Evolutionary conservation across 2,888 invertebrate genomes (phyloP), one percentile per base, ranked within the genome.

Genomic region (Globia sparganii): DNA sequence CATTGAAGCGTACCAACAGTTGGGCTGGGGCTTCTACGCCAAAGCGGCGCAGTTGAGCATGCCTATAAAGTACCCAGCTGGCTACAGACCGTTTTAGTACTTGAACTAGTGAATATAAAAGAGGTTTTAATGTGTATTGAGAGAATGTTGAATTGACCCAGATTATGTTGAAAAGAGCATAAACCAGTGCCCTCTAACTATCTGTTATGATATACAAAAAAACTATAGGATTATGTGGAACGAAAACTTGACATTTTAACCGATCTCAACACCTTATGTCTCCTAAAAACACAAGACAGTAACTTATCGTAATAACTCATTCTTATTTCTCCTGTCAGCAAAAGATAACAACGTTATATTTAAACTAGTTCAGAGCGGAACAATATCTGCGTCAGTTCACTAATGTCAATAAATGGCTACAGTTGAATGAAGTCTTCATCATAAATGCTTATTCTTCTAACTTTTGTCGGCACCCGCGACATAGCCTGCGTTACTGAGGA

Each of bases 1-100:
- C 46, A 95, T 97, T 2, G 97, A 98, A 94, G 96, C 98, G 18
- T 97, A 97, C 92, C 93, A 92, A 31, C 94, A 97, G 75, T 95
- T 98, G n/a, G 97, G 97, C 75, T 99, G 99, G 99, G 90, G 94
- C 2, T 98, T 98, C 94, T 96, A 98, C 84, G 97, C 97, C 3
- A 92, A 93, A 4, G 95, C 97, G 91, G 94, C 97, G 65, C 94
- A 94, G 59, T 96, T 97, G 86, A 96, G 97, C 81, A 91, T 98
- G 88, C 97, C 98, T 31, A 96, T 97, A 78, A 98, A 98, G 91
- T 98, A 98, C 93, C 98, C 98, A 0, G 89, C 95, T 37, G 91
- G 96, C 13, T 98, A 98, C 94, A 96, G 97, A 90, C 97, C 97
- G 43, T 99, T 99, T 97, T 98, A 86, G 72, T 49, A 64, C 49